A percentile compares a stretch with the other conserved stretches of the same genome.
Evolutionary conservation across 2,888 invertebrate genomes (phyloP).

Genomic region (Selenia dentaria): DNA sequence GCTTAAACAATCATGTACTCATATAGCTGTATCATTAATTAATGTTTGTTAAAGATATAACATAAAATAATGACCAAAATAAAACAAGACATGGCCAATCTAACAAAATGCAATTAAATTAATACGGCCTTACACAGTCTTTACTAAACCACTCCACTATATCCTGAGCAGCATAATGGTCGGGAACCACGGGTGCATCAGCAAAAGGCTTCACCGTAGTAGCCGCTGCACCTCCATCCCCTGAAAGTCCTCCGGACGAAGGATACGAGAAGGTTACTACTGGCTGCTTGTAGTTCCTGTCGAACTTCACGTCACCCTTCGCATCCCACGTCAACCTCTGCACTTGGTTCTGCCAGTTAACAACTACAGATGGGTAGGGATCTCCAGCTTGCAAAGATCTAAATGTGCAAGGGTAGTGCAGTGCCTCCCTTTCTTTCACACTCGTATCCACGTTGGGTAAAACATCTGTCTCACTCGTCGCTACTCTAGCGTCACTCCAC

Average conservation of each 20-base stretch:
- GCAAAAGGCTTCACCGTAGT: constrained; percentile 37
- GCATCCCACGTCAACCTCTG: constrained; percentile 45
- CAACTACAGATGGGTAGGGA: constrained; percentile 52
- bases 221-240: constrained; percentile 25
- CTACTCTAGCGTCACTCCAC: constrained; percentile 48
- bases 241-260: constrained; percentile 44
- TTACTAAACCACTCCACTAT: constrained; percentile 37
- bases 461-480: constrained; percentile 40
- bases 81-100: too few relatives aligned
- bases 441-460: constrained; percentile 24
- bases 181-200: constrained; percentile 41
- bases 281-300: constrained; percentile 35
- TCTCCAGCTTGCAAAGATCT: constrained; percentile 46
- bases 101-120: constrained; percentile 4
- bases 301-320: constrained; percentile 31
- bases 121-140: constrained; percentile 37
- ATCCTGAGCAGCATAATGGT: constrained; percentile 38
- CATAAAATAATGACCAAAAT: too few relatives aligned
- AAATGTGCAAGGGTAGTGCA: constrained; percentile 45
- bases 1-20: too few relatives aligned
- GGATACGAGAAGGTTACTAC: constrained; percentile 40
- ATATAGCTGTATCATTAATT: too few relatives aligned
- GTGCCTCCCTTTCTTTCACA: constrained; percentile 38
- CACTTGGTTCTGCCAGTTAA: constrained; percentile 45
- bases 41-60: too few relatives aligned